Percentiles rank a stretch among this genome's conserved stretches.
Conservation (phyloP, 2,797 vertebrate species). For the Phataginus tricuspis region DNA sequence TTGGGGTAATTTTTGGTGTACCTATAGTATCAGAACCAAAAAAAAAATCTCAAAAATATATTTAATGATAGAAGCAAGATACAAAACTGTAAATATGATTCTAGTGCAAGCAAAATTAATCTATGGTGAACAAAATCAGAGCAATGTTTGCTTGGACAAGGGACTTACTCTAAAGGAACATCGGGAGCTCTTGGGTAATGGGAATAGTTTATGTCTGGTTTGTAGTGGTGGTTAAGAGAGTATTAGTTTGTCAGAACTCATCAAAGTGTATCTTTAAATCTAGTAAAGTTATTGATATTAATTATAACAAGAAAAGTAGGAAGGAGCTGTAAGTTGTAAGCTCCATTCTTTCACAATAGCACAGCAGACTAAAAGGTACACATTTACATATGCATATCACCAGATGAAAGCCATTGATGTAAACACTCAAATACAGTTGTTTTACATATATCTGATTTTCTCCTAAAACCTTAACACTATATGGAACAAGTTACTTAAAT, state of each 20-base stretch:
- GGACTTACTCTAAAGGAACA: neutral
- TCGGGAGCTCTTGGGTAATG: no score
- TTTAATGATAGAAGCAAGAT: neutral
- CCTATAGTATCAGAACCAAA: no score
- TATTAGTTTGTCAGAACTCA: neutral
- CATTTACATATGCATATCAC: neutral
- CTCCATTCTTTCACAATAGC: neutral
- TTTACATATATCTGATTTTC: neutral
- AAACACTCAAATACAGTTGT: neutral
- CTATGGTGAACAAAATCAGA: neutral
- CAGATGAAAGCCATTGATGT: neutral
- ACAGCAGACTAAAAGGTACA: neutral
- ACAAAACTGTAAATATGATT: neutral
- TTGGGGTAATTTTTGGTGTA: neutral
- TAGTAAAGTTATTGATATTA: neutral
- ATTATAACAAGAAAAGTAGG: neutral
- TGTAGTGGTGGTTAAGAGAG: neutral
- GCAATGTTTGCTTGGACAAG: neutral
- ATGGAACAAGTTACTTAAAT: neutral
- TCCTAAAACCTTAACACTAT: neutral
- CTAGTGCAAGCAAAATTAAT: neutral
- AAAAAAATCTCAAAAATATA: neutral
- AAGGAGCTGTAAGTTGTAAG: neutral
- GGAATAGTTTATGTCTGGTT: neutral
- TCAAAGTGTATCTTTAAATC: neutral